Evolutionary conservation across 2,113 vertebrate species (phyloP).

Genomic region (Maccullochella peelii): DNA sequence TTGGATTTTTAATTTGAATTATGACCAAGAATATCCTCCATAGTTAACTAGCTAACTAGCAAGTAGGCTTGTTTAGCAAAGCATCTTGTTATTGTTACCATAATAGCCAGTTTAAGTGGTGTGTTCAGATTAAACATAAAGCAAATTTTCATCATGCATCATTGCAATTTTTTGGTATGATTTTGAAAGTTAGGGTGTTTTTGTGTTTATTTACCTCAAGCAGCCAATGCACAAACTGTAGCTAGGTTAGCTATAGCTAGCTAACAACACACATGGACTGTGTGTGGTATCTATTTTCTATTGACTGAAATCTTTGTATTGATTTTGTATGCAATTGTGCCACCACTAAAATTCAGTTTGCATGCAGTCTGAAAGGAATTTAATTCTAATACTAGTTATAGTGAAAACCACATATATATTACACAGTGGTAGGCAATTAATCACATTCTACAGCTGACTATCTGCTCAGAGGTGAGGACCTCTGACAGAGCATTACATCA

Average conservation of each 20-base stretch:
- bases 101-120: neutral
- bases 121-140: neutral
- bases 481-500: neutral
- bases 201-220: neutral
- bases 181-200: neutral
- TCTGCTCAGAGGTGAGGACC: neutral
- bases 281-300: neutral
- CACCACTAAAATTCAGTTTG: neutral
- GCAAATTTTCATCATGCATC: too few species aligned
- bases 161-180: too few species aligned
- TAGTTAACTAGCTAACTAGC: neutral
- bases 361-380: neutral
- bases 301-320: neutral
- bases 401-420: constrained; percentile 1
- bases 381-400: neutral
- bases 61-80: neutral
- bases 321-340: neutral
- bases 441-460: neutral
- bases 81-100: neutral
- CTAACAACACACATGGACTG: neutral
- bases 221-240: neutral
- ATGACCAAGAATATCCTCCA: too few species aligned
- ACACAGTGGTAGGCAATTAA: constrained; percentile 3
- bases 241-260: neutral
- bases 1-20: too few species aligned